phyloP scores from a whole-genome alignment of 2,797 vertebrate species.

The Gouania willdenowi region DNA sequence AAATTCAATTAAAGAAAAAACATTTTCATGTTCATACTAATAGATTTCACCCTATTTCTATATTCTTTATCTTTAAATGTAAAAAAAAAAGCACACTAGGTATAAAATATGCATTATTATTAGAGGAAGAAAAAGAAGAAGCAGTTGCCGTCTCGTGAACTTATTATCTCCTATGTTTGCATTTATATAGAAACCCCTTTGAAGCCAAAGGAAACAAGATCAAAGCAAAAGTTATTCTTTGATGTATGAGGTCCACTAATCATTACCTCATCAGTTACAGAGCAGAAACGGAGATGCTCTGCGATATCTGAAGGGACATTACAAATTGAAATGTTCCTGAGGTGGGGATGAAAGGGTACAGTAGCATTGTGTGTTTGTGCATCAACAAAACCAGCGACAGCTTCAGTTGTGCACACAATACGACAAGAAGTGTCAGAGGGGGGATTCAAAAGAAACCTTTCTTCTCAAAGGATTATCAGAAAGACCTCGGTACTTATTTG shows the following conservation, averaged over 20 bases:
- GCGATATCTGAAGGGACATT: constrained; percentile 38
- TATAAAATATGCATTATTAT: no score
- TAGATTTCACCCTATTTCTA: no score
- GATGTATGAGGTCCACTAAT: constrained; percentile 59
- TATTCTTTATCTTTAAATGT: no score
- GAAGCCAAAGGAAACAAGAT: constrained; percentile 53
- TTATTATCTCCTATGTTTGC: constrained; percentile 49
- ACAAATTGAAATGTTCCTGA: constrained; percentile 44
- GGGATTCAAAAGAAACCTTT: neutral
- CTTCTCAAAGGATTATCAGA: neutral
- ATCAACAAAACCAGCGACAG: constrained; percentile 11
- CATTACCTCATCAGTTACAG: constrained; percentile 59
- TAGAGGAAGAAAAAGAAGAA: constrained; percentile 54
- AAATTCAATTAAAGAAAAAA: no score
- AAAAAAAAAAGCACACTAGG: no score
- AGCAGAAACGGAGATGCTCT: constrained; percentile 34
- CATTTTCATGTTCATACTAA: no score
- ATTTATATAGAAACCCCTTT: constrained; percentile 62
- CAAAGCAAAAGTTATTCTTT: constrained; percentile 48
- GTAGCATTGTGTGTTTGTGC: neutral
- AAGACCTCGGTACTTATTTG: neutral
- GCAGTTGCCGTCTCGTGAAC: constrained; percentile 40
- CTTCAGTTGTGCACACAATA: constrained; percentile 2
- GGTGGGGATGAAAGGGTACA: constrained; percentile 12
- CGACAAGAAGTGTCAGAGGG: neutral